phyloP scores from a whole-genome alignment of 1,140 invertebrate species.

The Formica exsecta region DNA sequence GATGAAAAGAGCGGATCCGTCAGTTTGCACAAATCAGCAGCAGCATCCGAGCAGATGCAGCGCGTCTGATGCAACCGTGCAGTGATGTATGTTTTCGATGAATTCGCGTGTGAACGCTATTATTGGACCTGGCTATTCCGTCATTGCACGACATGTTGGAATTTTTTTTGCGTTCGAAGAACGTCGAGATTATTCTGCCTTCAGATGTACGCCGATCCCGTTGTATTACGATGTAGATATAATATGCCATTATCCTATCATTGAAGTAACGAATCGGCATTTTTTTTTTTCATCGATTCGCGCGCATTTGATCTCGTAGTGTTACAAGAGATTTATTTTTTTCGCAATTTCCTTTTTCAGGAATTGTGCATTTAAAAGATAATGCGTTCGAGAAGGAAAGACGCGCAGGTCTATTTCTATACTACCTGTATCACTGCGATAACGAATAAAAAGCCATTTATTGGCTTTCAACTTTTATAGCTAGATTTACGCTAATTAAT shows the following conservation, averaged over 20 bases:
- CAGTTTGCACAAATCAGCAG: slow-evolving; percentile 42
- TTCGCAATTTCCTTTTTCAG: not conserved
- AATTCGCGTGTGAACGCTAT: slow-evolving; percentile 56
- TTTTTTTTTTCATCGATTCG: not conserved
- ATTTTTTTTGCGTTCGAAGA: not conserved
- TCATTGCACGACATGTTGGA: slow-evolving; percentile 8
- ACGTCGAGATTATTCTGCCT: not conserved
- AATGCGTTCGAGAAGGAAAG: not conserved
- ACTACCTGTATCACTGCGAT: not conserved
- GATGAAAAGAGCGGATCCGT: not conserved
- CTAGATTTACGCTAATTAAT: not conserved
- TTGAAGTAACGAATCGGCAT: not conserved
- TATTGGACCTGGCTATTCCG: slow-evolving; percentile 53
- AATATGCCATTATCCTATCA: not conserved
- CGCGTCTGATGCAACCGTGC: slow-evolving; percentile 53
- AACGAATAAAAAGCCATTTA: not conserved
- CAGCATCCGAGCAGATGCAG: slow-evolving; percentile 23
- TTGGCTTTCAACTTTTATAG: not conserved
- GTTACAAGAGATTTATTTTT: not conserved
- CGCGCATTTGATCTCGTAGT: not conserved
- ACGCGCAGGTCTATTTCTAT: not conserved
- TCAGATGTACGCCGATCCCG: not conserved
- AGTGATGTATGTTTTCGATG: slow-evolving; percentile 69
- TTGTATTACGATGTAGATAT: not conserved
- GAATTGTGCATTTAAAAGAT: not conserved